phyloP scores from a whole-genome alignment of 2,113 vertebrate genomes.

The Oreochromis spilurus region DNA sequence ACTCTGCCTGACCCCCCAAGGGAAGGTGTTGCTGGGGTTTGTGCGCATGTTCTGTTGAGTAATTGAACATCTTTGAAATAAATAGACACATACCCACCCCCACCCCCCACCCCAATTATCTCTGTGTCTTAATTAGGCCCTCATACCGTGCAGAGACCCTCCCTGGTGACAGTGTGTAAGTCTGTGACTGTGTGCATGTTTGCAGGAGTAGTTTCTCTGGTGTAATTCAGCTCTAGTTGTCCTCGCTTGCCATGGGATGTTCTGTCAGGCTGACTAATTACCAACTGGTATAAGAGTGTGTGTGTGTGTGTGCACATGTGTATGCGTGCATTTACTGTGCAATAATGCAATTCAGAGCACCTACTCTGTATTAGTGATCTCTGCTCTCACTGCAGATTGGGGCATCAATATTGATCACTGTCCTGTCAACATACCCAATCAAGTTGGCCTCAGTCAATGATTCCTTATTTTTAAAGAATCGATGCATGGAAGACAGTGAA shows the following conservation, averaged over 20 bases:
- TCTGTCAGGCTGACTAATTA: slow-evolving; percentile 69
- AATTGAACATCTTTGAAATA: slow-evolving; percentile 56
- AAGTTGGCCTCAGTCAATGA: slow-evolving; percentile 39
- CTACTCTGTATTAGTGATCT: slow-evolving; percentile 3
- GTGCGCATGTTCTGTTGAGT: slow-evolving; percentile 12
- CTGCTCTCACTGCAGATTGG: not conserved
- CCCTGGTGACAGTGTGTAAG: slow-evolving; percentile 46
- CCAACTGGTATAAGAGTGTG: slow-evolving; percentile 1
- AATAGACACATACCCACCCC: slow-evolving; percentile 17
- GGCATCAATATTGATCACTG: slow-evolving; percentile 47
- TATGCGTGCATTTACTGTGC: not conserved
- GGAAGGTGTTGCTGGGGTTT: not conserved
- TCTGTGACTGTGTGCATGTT: slow-evolving; percentile 44
- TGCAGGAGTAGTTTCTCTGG: slow-evolving; percentile 38
- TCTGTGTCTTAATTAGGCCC: slow-evolving; percentile 65
- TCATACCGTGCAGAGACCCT: slow-evolving; percentile 33
- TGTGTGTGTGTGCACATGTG: not conserved
- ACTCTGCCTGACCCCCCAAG: not conserved
- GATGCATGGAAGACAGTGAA: not conserved
- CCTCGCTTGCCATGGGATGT: slow-evolving; percentile 59
- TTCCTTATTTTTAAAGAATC: slow-evolving; percentile 51
- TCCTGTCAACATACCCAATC: slow-evolving; percentile 33
- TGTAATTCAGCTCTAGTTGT: slow-evolving; percentile 60
- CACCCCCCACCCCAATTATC: slow-evolving; percentile 48
- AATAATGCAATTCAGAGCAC: slow-evolving; percentile 28